Conservation (phyloP, 2,888 invertebrate genomes). For the Cordylochernes scorpioides region DNA sequence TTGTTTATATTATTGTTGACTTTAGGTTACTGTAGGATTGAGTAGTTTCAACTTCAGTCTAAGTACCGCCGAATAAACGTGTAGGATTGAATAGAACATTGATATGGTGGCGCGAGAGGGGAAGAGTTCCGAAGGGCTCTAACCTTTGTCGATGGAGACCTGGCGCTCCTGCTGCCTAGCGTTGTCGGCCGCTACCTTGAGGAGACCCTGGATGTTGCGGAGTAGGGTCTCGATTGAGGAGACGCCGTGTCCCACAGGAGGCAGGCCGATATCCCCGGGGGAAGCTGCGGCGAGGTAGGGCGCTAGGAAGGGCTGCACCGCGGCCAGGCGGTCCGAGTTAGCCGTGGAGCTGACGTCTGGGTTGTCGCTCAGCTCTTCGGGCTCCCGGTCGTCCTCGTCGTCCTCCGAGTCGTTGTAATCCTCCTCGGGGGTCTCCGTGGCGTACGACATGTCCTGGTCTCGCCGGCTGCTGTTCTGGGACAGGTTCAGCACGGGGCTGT, state of each 20-base stretch:
- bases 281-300: too few relatives aligned
- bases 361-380: constrained; percentile 9
- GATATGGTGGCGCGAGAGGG: too few relatives aligned
- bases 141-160: constrained; percentile 87
- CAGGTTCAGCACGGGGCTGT: constrained; percentile 10
- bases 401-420: constrained; percentile 3
- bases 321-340: constrained; percentile 8
- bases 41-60: too few relatives aligned
- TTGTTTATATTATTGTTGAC: too few relatives aligned
- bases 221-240: constrained; percentile 48
- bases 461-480: constrained; percentile 10
- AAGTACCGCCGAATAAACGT: too few relatives aligned
- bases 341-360: constrained; percentile 11
- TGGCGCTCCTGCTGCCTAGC: constrained; percentile 84
- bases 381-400: constrained; percentile 11
- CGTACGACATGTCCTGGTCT: constrained; percentile 4
- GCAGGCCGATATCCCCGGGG: too few relatives aligned
- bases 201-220: constrained; percentile 75
- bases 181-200: constrained; percentile 87
- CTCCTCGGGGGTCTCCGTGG: constrained; percentile 2
- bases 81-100: too few relatives aligned
- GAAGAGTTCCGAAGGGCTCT: too few relatives aligned
- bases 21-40: too few relatives aligned
- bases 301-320: too few relatives aligned
- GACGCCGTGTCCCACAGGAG: constrained; percentile 4